These are phyloP conservation scores for Etheostoma perlongum DNA, from an alignment of 2,797 vertebrate genomes.

Conservation along the genomic window DNA sequence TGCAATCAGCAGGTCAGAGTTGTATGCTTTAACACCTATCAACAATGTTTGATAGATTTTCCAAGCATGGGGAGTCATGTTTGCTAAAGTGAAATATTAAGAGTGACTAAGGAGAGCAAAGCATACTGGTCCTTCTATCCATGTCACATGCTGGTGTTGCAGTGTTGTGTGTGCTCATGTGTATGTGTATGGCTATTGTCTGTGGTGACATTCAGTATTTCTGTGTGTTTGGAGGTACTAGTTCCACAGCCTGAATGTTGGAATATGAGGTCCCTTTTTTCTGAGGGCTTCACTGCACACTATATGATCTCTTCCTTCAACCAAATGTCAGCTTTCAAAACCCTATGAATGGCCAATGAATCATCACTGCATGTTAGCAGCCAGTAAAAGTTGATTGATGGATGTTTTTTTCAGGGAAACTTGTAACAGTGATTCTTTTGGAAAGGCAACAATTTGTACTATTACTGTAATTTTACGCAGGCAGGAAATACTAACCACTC, in stretches of 20 bases:
- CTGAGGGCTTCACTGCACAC: conserved; percentile 34
- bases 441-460: conserved; percentile 23
- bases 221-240: conserved; percentile 50
- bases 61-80: conserved; percentile 33
- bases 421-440: background rate
- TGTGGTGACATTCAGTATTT: conserved; percentile 41
- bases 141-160: conserved; percentile 53
- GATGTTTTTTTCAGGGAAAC: conserved; percentile 34
- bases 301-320: conserved; percentile 50
- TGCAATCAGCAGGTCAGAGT: conserved; percentile 43
- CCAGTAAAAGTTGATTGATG: conserved; percentile 18
- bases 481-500: conserved; percentile 6
- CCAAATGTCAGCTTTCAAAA: conserved; percentile 66
- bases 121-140: conserved; percentile 49
- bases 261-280: conserved; percentile 60
- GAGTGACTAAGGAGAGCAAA: conserved; percentile 46
- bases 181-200: conserved; percentile 10
- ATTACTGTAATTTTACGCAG: conserved; percentile 3
- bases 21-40: conserved; percentile 28
- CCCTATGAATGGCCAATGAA: conserved; percentile 40
- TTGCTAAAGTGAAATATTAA: conserved; percentile 59
- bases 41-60: conserved; percentile 28
- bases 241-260: conserved; percentile 43
- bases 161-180: conserved; percentile 13
- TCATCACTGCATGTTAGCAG: conserved; percentile 36